These are phyloP conservation scores for Neuroscelio doddi DNA, from an alignment of 2,888 invertebrate genomes.

Conservation along the genomic window DNA sequence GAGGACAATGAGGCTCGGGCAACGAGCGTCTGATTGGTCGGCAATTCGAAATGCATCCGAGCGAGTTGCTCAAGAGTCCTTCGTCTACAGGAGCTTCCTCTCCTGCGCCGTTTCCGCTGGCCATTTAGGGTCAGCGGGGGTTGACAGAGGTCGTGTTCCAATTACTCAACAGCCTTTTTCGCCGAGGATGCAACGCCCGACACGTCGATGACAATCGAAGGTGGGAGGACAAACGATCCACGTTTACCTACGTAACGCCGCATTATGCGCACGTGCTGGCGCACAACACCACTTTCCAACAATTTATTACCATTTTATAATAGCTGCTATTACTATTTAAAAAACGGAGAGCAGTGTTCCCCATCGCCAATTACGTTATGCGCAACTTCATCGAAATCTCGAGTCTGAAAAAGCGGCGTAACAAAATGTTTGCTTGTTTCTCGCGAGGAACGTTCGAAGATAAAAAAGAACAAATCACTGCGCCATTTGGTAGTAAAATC, in stretches of 20 bases:
- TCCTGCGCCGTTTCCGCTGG: constrained; percentile 62
- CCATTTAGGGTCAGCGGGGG: constrained; percentile 68
- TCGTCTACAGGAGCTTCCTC: constrained; percentile 31
- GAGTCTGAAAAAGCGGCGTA: too few species aligned
- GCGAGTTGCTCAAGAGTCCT: constrained; percentile 42
- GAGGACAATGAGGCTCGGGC: constrained; percentile 40
- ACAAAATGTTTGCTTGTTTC: too few species aligned
- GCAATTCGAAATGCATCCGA: constrained; percentile 49
- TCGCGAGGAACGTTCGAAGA: too few species aligned
- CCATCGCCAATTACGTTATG: too few species aligned
- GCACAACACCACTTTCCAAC: constrained; percentile 1
- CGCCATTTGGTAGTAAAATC: too few species aligned
- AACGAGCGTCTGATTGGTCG: constrained; percentile 43
- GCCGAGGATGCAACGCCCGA: constrained; percentile 63
- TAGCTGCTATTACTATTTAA: not conserved
- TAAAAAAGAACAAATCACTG: too few species aligned
- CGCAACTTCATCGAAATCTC: too few species aligned
- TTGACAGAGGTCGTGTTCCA: constrained; percentile 69
- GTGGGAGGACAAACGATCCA: constrained; percentile 68
- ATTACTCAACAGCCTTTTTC: constrained; percentile 65
- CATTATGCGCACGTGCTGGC: constrained; percentile 9
- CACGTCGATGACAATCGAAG: constrained; percentile 59
- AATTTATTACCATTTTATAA: not conserved
- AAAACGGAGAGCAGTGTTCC: too few species aligned
- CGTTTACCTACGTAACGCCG: constrained; percentile 63